These are phyloP conservation scores for Busseola fusca DNA, from an alignment of 2,888 invertebrate species.

Conservation along the genomic window DNA sequence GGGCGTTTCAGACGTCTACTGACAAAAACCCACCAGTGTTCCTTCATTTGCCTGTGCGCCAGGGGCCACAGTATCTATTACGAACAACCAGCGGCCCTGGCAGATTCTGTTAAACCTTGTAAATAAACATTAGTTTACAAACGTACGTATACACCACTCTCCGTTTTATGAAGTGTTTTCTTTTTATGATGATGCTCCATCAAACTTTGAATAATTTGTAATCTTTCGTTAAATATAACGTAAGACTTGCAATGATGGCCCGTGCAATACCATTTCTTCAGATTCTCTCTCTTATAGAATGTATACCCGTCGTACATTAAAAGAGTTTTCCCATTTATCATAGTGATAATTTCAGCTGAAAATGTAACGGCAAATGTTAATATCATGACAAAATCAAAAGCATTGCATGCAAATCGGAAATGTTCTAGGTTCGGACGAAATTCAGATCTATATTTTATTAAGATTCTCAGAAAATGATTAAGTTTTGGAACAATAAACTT, in stretches of 20 bases:
- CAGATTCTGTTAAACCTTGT: neutral
- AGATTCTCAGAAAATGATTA: neutral
- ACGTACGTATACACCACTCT: slow-evolving; percentile 30
- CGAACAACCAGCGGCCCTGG: too few species aligned
- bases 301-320: slow-evolving; percentile 45
- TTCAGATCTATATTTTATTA: neutral
- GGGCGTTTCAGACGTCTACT: too few species aligned
- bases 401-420: neutral
- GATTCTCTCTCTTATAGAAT: slow-evolving; percentile 40
- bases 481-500: neutral
- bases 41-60: too few species aligned
- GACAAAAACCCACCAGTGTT: too few species aligned
- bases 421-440: neutral
- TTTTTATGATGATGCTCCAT: slow-evolving; percentile 33
- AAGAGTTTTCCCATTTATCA: slow-evolving; percentile 50
- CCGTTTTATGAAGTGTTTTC: slow-evolving; percentile 17
- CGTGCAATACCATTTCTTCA: slow-evolving; percentile 48
- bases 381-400: neutral
- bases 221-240: slow-evolving; percentile 17
- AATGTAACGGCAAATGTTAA: slow-evolving; percentile 6
- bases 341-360: slow-evolving; percentile 45
- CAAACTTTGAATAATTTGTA: slow-evolving; percentile 1
- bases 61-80: too few species aligned
- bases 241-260: slow-evolving; percentile 42
- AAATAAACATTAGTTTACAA: neutral